A percentile compares a stretch with the other conserved stretches of the same genome.
Conservation (phyloP, 2,888 invertebrate genomes). For the Sesamia inferens region DNA sequence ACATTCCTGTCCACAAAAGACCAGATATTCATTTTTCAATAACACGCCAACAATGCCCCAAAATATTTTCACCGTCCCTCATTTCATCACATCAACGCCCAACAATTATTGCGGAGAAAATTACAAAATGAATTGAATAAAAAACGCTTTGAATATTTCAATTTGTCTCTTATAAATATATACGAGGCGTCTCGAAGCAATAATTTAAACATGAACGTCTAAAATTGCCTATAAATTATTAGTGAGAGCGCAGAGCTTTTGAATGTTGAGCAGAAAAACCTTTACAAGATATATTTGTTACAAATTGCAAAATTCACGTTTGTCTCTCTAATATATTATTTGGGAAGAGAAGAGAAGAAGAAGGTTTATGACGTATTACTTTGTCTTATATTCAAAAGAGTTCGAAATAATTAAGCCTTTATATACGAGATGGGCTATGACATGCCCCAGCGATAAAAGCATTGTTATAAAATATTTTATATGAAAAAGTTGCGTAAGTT, state of each 20-base stretch:
- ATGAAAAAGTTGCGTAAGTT: no score
- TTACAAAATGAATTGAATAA: constrained; percentile 37
- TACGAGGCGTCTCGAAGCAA: constrained; percentile 47
- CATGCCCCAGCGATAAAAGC: no score
- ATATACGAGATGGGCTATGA: no score
- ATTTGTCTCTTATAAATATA: constrained; percentile 56
- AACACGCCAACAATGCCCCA: neutral
- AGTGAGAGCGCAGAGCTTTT: constrained; percentile 35
- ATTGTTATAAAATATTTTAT: no score
- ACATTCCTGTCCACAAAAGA: neutral
- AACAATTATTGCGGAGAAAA: constrained; percentile 16
- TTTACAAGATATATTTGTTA: constrained; percentile 23
- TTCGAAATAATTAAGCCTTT: neutral
- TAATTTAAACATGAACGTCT: constrained; percentile 63
- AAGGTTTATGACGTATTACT: neutral
- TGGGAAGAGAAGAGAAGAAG: no score
- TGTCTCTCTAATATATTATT: neutral
- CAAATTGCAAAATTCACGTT: constrained; percentile 6
- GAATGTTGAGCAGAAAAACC: constrained; percentile 31
- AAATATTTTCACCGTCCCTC: constrained; percentile 10
- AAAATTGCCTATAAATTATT: constrained; percentile 64
- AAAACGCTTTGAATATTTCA: constrained; percentile 57
- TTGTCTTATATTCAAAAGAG: neutral
- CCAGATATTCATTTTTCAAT: constrained; percentile 29
- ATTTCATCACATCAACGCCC: constrained; percentile 18